Percentiles rank a stretch among this genome's conserved stretches.
phyloP scores from a whole-genome alignment of 2,888 invertebrate genomes.

The Drosophila acutilabella region DNA sequence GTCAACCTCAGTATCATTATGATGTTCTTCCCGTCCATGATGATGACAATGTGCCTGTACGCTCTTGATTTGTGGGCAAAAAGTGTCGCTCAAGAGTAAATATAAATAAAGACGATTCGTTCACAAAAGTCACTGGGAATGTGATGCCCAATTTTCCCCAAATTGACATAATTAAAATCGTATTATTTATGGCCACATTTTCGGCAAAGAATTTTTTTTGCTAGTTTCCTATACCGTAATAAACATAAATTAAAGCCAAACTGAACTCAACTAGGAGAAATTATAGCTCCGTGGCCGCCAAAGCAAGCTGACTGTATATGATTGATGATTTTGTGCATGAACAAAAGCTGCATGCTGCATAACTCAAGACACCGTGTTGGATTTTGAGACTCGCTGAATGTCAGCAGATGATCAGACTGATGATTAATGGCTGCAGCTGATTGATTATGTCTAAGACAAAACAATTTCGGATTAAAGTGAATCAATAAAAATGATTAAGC shows the following conservation, averaged over 20 bases:
- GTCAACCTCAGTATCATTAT: slow-evolving; percentile 51
- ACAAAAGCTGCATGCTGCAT: slow-evolving; percentile 46
- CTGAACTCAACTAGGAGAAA: not conserved
- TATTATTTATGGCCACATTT: slow-evolving; percentile 63
- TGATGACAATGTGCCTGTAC: slow-evolving; percentile 35
- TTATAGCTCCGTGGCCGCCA: slow-evolving; percentile 14
- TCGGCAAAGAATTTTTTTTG: slow-evolving; percentile 3
- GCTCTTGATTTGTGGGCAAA: slow-evolving; percentile 43
- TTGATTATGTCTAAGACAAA: slow-evolving; percentile 47
- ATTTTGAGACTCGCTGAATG: slow-evolving; percentile 29
- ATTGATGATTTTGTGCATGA: slow-evolving; percentile 57
- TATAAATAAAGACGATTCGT: slow-evolving; percentile 41
- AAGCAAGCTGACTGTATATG: slow-evolving; percentile 49
- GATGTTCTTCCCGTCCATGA: slow-evolving; percentile 17
- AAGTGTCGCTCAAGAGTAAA: slow-evolving; percentile 34
- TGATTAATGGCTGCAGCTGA: slow-evolving; percentile 67
- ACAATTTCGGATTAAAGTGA: slow-evolving; percentile 24
- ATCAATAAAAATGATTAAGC: slow-evolving; percentile 19
- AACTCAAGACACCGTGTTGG: slow-evolving; percentile 31
- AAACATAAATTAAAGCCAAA: slow-evolving; percentile 64
- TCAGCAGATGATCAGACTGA: slow-evolving; percentile 52
- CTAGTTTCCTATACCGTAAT: slow-evolving; percentile 34
- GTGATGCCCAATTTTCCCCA: slow-evolving; percentile 38
- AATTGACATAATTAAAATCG: slow-evolving; percentile 72
- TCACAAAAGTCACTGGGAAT: slow-evolving; percentile 42